Conservation (phyloP, 2,797 vertebrate species). For the Simalia tracyae region DNA sequence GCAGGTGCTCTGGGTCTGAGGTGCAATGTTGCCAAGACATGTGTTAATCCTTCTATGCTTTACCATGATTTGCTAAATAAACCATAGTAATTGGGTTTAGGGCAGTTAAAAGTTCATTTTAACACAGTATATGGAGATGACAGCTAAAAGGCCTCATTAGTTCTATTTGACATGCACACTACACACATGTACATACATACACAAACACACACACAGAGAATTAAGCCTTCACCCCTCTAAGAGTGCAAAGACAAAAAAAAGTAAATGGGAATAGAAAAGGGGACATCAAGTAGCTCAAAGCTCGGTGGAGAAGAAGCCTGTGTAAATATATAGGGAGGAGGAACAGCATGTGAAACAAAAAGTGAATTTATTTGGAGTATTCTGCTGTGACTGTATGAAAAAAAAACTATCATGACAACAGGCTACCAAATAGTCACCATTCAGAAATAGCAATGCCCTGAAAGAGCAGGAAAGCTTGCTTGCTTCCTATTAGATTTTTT, state of each 20-base stretch:
- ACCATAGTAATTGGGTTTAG: too few relatives aligned
- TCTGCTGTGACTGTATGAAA: background rate
- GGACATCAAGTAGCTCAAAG: background rate
- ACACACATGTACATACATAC: too few relatives aligned
- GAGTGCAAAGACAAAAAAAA: background rate
- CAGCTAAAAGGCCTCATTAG: background rate
- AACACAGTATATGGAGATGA: background rate
- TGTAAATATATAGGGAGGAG: background rate
- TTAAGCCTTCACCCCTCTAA: background rate
- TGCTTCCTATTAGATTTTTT: too few relatives aligned
- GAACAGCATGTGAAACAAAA: background rate
- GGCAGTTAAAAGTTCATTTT: too few relatives aligned
- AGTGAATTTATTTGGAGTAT: background rate
- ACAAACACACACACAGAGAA: background rate
- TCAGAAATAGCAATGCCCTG: background rate
- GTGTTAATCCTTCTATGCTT: too few relatives aligned
- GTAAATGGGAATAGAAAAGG: background rate
- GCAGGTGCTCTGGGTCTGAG: too few relatives aligned
- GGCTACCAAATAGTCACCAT: background rate
- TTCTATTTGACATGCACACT: background rate
- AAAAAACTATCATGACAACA: background rate
- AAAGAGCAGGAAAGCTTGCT: background rate
- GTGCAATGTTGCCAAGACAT: too few relatives aligned
- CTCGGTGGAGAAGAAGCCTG: background rate
- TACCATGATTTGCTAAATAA: too few relatives aligned